These are phyloP conservation scores for Drosophila histrio DNA, from an alignment of 2,888 invertebrate species.

Conservation along the genomic window DNA sequence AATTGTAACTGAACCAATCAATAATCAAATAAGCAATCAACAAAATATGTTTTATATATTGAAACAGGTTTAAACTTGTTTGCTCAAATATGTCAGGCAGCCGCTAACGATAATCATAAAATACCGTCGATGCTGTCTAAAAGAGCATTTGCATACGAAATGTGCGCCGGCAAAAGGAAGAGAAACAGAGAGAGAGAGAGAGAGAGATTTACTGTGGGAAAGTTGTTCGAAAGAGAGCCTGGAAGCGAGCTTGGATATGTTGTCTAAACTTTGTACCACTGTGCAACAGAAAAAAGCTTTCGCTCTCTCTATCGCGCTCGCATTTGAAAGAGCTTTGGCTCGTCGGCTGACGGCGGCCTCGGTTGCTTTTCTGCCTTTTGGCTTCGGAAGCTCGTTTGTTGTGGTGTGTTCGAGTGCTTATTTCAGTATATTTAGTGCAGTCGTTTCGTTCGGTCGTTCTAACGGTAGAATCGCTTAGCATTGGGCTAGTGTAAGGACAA, in stretches of 20 bases:
- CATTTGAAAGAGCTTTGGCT: conserved; percentile 51
- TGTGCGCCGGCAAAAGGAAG: conserved; percentile 36
- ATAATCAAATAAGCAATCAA: background rate
- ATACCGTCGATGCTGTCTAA: conserved; percentile 29
- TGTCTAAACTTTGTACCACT: conserved; percentile 47
- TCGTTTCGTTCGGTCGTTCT: conserved; percentile 81
- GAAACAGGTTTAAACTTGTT: background rate
- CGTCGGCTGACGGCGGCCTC: conserved; percentile 29
- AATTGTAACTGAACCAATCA: conserved; percentile 6
- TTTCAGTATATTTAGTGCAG: conserved; percentile 82
- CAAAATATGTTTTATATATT: background rate
- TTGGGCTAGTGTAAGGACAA: conserved; percentile 57
- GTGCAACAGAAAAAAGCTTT: conserved; percentile 52
- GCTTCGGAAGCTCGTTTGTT: conserved; percentile 36
- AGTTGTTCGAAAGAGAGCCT: conserved; percentile 43
- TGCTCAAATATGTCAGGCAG: background rate
- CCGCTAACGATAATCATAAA: conserved; percentile 19
- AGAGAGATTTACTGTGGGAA: conserved; percentile 20
- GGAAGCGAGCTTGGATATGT: conserved; percentile 51
- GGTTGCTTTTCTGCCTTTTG: conserved; percentile 37
- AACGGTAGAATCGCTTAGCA: conserved; percentile 55
- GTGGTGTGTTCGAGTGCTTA: conserved; percentile 45
- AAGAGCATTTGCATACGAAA: conserved; percentile 51
- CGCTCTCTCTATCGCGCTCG: conserved; percentile 13
- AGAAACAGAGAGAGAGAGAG: conserved; percentile 16